phyloP scores from a whole-genome alignment of 2,113 vertebrate species.

The Hemichromis elongatus region DNA sequence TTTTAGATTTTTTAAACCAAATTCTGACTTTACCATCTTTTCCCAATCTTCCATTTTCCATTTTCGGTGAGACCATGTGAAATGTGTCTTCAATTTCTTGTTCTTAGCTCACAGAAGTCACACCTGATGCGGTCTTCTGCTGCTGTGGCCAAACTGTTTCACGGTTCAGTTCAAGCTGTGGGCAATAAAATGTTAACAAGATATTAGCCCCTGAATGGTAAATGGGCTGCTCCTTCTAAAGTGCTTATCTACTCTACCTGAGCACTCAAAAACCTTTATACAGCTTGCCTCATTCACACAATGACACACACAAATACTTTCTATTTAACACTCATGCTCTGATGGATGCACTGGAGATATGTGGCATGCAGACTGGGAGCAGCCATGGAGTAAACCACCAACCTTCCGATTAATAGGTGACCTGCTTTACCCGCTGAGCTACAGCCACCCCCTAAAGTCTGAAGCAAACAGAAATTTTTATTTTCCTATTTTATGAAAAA shows the following conservation, averaged over 20 bases:
- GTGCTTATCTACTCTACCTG: background rate
- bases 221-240: background rate
- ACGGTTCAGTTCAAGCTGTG: background rate
- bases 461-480: background rate
- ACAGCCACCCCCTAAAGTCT: background rate
- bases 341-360: background rate
- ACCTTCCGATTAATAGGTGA: background rate
- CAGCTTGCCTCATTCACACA: background rate
- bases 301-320: background rate
- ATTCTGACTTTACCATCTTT: background rate
- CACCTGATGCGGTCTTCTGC: background rate
- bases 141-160: background rate
- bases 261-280: background rate
- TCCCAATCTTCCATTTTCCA: background rate
- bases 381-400: background rate
- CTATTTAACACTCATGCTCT: background rate
- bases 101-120: background rate
- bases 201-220: background rate
- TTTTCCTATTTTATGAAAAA: background rate
- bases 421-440: background rate
- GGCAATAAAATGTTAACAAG: background rate
- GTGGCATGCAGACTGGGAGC: background rate
- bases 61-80: background rate
- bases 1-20: background rate
- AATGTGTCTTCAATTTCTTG: background rate